Base-by-base conservation (phyloP, 35 echinoderm and acorn worm species). In the Holothuria glaberrima region DNA sequence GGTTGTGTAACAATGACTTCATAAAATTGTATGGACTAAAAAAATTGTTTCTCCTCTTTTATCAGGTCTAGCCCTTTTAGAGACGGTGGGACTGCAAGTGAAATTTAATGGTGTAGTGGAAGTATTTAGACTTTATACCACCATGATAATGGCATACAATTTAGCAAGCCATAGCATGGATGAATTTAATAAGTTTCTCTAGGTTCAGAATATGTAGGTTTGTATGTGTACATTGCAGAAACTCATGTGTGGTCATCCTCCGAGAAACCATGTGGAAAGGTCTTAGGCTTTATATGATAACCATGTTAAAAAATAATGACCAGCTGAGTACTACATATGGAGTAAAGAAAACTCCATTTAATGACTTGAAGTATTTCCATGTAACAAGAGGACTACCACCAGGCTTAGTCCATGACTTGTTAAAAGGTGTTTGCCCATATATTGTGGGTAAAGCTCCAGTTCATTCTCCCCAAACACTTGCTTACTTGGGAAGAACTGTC, bases 401-500 rank as follows among this genome's bases (percentile, higher is more conserved):
- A 26, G 89, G 83, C 44, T 0, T 90, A 22, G 89, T 57, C 36
- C 89, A 90, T 65, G 89, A 90, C 36, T 25, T 90, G 29, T 90
- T 90, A 41, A 75, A 82, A 68, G 89, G 89, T 18, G 33, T 90
- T 46, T 41, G 45, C 32, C 89, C 75, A 59, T 32, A 82, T 14
- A 67, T 80, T 75, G 46, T 90, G 22, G 19, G 52, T 50, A 82
- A 80, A 65, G 75, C 50, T 83, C 26, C 26, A 60, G 13, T 83
- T 12, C 80, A 83, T 54, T 82, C 78, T 82, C 24, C 48, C 30
- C 24, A 82, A n/a, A 82, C 78, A n/a, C 45, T 82, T 29, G 24
- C 80, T 60, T 35, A 83, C 31, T 33, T 83, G n/a, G 14, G 60
- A 62, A 24, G 80, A 32, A 60, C 57, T 31, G 80, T 83, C 48